These are phyloP conservation scores for Castor canadensis DNA, from an alignment of 2,113 vertebrate species.

Conservation along the genomic window DNA sequence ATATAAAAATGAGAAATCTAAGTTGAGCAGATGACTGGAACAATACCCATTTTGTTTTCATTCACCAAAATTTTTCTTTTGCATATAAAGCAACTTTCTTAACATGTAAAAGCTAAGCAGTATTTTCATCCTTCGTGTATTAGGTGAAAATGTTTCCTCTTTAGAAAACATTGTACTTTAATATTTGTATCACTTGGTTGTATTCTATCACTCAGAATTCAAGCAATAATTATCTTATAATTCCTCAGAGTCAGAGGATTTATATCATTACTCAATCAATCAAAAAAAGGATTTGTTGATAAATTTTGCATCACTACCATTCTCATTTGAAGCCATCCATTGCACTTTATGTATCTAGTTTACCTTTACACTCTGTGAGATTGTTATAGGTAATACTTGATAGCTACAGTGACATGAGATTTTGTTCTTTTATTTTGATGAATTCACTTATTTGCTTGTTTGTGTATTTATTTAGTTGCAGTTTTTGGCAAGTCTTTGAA, in stretches of 20 bases:
- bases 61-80: not conserved
- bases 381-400: not conserved
- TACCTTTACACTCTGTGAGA: not conserved
- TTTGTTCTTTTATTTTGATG: not conserved
- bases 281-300: not conserved
- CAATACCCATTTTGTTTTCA: constrained; percentile 3
- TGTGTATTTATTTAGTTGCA: not conserved
- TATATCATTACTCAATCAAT: not conserved
- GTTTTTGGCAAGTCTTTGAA: not conserved
- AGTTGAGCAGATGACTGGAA: not conserved
- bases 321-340: not conserved
- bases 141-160: not conserved
- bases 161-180: not conserved
- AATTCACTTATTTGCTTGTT: not conserved
- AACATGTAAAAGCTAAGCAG: not conserved
- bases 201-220: not conserved
- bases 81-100: constrained; percentile 34
- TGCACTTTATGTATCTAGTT: not conserved
- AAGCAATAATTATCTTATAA: constrained; percentile 19
- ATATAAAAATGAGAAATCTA: not conserved
- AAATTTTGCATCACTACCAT: not conserved
- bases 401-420: not conserved
- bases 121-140: constrained; percentile 9
- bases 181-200: not conserved
- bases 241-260: not conserved